A percentile compares a stretch with the other conserved stretches of the same genome.
Conservation (phyloP, 2,113 vertebrate species). For the Ciconia boyciana region DNA sequence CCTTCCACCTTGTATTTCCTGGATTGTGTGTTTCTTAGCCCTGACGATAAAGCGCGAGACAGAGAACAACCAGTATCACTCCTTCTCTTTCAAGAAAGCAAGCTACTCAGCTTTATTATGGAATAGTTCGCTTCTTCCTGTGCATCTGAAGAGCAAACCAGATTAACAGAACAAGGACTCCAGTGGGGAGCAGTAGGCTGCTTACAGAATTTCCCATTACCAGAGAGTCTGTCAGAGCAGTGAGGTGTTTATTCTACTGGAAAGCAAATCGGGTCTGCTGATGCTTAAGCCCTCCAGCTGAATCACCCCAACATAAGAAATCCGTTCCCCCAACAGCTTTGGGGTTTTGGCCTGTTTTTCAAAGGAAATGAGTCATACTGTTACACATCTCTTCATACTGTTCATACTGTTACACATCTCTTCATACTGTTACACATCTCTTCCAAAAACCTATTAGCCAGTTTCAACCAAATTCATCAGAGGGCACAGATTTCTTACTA, state of each 20-base stretch:
- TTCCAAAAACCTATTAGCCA: not conserved
- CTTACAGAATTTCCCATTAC: conserved; percentile 11
- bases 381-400: not conserved
- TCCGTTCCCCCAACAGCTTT: not conserved
- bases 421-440: not conserved
- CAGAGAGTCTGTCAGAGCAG: not conserved
- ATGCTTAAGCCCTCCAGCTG: not conserved
- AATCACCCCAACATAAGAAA: not conserved
- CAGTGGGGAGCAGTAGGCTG: not conserved
- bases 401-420: not conserved
- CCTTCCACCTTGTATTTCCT: not conserved
- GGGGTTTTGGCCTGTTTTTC: not conserved
- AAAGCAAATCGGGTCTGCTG: not conserved
- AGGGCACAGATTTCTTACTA: not conserved
- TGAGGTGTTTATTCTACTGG: not conserved
- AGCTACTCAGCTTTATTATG: not conserved
- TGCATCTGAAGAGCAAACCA: not conserved
- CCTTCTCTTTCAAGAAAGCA: not conserved
- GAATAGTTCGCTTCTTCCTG: not conserved
- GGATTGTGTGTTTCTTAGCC: not conserved
- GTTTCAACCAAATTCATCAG: not conserved
- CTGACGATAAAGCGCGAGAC: not conserved
- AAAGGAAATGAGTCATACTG: not conserved
- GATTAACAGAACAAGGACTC: conserved; percentile 12
- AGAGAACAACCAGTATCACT: not conserved